phyloP scores from a whole-genome alignment of 1,140 invertebrate species.

The Spodoptera litura region DNA sequence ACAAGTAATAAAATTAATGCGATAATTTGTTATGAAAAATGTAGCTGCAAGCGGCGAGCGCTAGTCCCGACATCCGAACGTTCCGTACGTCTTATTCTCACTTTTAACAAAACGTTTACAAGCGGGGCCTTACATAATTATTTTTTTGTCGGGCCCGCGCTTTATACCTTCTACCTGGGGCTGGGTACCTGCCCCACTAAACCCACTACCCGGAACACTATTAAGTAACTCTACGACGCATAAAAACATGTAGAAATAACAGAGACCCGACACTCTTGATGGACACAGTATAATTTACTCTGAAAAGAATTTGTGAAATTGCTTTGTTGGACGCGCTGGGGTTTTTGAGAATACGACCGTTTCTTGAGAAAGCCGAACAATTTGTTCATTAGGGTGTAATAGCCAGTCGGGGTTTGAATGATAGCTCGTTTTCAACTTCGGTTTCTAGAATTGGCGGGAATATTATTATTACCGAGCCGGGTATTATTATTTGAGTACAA shows the following conservation, averaged over 20 bases:
- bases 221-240: conserved; percentile 68
- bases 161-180: conserved; percentile 72
- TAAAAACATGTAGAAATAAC: conserved; percentile 69
- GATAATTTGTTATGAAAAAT: conserved; percentile 44
- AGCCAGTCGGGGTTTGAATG: conserved; percentile 8
- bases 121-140: conserved; percentile 53
- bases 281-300: conserved; percentile 63
- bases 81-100: conserved; percentile 47
- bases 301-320: conserved; percentile 54
- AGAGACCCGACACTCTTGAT: conserved; percentile 55
- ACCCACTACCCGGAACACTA: conserved; percentile 73
- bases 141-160: conserved; percentile 54
- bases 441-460: conserved; percentile 21
- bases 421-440: conserved; percentile 2
- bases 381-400: conserved; percentile 35
- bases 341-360: conserved; percentile 29
- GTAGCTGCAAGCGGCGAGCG: not conserved
- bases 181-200: conserved; percentile 68
- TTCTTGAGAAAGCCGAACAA: conserved; percentile 35
- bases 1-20: conserved; percentile 45
- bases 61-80: not conserved
- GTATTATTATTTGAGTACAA: conserved; percentile 6
- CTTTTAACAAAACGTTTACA: conserved; percentile 49
- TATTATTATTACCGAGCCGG: conserved; percentile 5
- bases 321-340: conserved; percentile 38